A percentile compares a stretch with the other conserved stretches of the same genome.
Conservation (phyloP, 2,113 vertebrate species). For the Ahaetulla prasina region DNA sequence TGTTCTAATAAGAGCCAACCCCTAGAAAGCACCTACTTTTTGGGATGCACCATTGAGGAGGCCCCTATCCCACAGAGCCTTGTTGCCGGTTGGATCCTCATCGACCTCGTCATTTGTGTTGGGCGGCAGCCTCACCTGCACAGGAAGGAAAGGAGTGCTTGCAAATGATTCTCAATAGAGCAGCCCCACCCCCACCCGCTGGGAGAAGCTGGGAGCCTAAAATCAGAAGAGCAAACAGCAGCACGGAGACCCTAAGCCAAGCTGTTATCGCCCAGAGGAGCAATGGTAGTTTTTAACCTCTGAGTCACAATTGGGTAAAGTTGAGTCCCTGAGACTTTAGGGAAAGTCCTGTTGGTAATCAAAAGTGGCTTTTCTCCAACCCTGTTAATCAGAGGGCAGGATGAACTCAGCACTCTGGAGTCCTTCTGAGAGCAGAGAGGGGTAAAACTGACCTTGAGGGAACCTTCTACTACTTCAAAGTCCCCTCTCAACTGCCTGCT, state of each 20-base stretch:
- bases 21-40: slow-evolving; percentile 76
- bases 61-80: slow-evolving; percentile 95
- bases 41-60: slow-evolving; percentile 97
- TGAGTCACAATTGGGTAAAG: not conserved
- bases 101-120: slow-evolving; percentile 98
- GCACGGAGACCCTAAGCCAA: not conserved
- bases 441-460: not conserved
- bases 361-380: not conserved
- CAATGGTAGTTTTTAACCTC: not conserved
- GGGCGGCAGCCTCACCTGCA: slow-evolving; percentile 88
- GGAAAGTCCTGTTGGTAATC: not conserved
- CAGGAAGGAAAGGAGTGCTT: not conserved
- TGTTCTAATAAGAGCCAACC: not conserved
- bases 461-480: not conserved
- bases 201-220: not conserved
- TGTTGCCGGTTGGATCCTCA: slow-evolving; percentile 97
- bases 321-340: not conserved
- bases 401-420: not conserved
- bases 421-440: not conserved
- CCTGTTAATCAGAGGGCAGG: not conserved
- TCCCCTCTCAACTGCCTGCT: not conserved
- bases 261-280: not conserved
- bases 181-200: not conserved
- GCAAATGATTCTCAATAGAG: not conserved
- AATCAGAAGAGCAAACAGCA: not conserved